Evolutionary conservation across 2,797 vertebrate species (phyloP), one percentile per base, ranked within the genome.

Genomic region (Coilia nasus): DNA sequence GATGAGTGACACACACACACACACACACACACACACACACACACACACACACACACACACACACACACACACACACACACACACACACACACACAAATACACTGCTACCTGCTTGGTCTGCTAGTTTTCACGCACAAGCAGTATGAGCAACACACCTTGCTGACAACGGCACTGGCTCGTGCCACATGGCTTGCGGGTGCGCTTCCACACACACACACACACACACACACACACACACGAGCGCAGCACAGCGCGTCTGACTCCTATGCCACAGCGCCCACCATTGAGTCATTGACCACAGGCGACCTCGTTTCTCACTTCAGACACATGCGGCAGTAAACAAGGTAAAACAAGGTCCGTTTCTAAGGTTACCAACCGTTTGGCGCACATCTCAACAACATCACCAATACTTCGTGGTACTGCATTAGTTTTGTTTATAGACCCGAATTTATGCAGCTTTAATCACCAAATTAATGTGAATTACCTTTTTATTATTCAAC

Each of bases 41-140:
- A 23, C 71, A 23, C 60, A 81, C 28, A 46, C 71, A 46, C 31
- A 23, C 56, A 25, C 35, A 59, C 80, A 35, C 64, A 31, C 81
- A 54, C 15, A 47, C 17, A 31, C 41, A 87, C 83, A 71, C 81
- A 81, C 54, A 80, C n/a, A 50, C 81, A 54, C 81, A 19, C 81
- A 54, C 81, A 19, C 81, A 6, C 81, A 14, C 81, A 7, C 14
- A 5, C 84, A 50, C 80, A 83, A 2, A 54, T 7, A 10, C 50
- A 54, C 50, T n/a, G n/a, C n/a, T n/a, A n/a, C n/a, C n/a, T n/a
- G n/a, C n/a, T n/a, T n/a, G n/a, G n/a, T n/a, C n/a, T n/a, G n/a
- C n/a, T n/a, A n/a, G n/a, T 5, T 41, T 41, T 41, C 35, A 41
- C 5, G 35, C 35, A 41, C 35, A 41, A 41, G 35, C 5, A 5